Evolutionary conservation across 1,140 invertebrate species (phyloP).

Genomic region (Polyergus mexicanus): DNA sequence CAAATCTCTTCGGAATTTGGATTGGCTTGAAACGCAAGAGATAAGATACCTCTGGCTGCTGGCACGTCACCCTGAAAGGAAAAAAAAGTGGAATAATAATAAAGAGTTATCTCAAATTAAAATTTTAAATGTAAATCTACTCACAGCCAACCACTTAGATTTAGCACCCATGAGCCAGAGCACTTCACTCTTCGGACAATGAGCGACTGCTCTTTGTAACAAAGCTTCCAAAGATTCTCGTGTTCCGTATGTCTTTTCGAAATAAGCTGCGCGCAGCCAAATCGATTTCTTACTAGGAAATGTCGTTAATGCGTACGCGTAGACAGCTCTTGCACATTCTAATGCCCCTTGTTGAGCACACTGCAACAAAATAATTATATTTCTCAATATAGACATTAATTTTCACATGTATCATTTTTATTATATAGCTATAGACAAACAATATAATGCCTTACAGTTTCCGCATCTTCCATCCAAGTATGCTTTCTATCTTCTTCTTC

Average conservation of each 20-base stretch:
- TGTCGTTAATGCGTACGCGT: conserved; percentile 95
- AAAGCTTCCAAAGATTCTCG: conserved; percentile 96
- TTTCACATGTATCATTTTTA: conserved; percentile 35
- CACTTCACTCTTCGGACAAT: conserved; percentile 99
- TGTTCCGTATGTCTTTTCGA: conserved; percentile 98
- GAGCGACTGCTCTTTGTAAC: conserved; percentile 96
- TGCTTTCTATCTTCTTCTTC: conserved; percentile 99
- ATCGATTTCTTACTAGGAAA: conserved; percentile 99
- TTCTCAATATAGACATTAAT: conserved; percentile 79
- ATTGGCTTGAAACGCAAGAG: conserved; percentile 97
- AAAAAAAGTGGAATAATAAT: not conserved
- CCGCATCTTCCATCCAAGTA: conserved; percentile 99
- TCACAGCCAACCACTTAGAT: conserved; percentile 98
- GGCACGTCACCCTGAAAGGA: conserved; percentile 93
- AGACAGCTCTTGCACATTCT: conserved; percentile 98
- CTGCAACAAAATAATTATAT: conserved; percentile 81
- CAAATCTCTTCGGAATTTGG: conserved; percentile 99
- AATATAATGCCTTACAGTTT: conserved; percentile 90
- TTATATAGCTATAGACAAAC: conserved; percentile 45
- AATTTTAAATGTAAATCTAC: conserved; percentile 71
- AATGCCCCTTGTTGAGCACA: conserved; percentile 96
- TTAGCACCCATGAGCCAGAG: conserved; percentile 99
- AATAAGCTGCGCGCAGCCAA: conserved; percentile 98
- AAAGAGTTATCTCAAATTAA: not conserved
- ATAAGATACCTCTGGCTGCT: conserved; percentile 96